Evolutionary conservation across 2,113 vertebrate species (phyloP), one percentile per base, ranked within the genome.

Genomic region (Oryzias celebensis): DNA sequence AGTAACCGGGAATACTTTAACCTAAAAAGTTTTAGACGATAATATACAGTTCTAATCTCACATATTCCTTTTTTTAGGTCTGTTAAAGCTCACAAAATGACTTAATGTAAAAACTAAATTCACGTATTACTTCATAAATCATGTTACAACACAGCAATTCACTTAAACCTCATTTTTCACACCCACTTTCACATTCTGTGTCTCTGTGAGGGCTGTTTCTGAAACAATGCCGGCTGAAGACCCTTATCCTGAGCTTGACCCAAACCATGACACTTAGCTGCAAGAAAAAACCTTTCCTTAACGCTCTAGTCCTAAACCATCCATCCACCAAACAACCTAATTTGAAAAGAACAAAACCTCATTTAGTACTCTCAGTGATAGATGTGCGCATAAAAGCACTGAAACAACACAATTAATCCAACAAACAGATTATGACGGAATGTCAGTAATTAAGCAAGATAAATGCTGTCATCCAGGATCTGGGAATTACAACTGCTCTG

Each of bases 161-260:
- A 86, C 80, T 86, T 87, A 80, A 86, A 67, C 76, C 67, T 76
- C 61, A 77, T 86, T 85, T 84, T 82, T 82, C 81, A 71, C 67
- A 60, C 53, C 47, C 62, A 54, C 61, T 45, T 60, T 47, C 24
- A 10, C 10, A 14, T 15, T 26, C 52, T 26, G 14, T 31, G 31
- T 18, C 54, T 57, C 26, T 67, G 41, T 14, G 18, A 46, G 55
- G n/a, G 46, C 42, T 14, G 8, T 31, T 15, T 47, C 22, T 52
- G 43, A 28, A 44, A 47, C 12, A 45, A 47, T 23, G 28, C 18
- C 22, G 14, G n/a, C 49, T 24, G 3, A 24, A 12, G 8, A 8
- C 7, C 36, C 8, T 28, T 24, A 62, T 17, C 23, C 18, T 51
- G 17, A 59, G 26, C 44, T 28, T 23, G 28, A 50, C 31, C 31